Evolutionary conservation across 2,113 vertebrate genomes (phyloP).

Genomic region (Leucopsar rothschildi): DNA sequence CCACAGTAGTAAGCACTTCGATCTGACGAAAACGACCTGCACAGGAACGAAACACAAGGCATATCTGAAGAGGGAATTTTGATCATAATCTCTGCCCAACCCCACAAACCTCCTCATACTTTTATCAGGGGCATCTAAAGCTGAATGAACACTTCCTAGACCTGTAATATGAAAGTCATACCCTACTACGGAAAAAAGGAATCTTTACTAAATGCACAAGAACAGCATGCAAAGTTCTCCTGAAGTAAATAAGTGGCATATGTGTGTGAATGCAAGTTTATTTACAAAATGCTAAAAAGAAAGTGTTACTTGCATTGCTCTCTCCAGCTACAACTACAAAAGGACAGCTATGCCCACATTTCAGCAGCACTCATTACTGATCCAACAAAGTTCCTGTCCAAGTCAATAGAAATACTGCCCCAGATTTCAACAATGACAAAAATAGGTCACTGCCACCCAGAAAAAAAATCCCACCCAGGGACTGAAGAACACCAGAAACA

Average conservation of each 20-base stretch:
- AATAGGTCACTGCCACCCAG: background rate
- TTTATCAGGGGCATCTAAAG: background rate
- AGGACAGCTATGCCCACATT: background rate
- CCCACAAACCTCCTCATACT: background rate
- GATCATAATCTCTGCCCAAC: background rate
- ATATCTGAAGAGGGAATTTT: background rate
- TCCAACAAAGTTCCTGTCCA: background rate
- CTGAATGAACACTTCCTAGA: background rate
- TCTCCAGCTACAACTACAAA: background rate
- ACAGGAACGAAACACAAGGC: background rate
- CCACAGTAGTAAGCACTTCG: constrained; percentile 94
- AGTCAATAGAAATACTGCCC: constrained; percentile 6
- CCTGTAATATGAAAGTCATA: background rate
- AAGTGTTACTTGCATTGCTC: background rate
- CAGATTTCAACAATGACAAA: background rate
- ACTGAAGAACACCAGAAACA: background rate
- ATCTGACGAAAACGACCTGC: constrained; percentile 98
- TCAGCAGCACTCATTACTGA: background rate
- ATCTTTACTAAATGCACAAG: background rate
- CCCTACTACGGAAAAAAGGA: background rate
- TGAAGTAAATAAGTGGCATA: background rate
- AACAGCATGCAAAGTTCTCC: background rate
- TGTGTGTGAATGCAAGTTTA: background rate
- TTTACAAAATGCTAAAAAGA: background rate
- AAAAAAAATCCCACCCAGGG: background rate